Evolutionary conservation across 2,113 vertebrate genomes (phyloP).

Genomic region (Rhinolophus sinicus): DNA sequence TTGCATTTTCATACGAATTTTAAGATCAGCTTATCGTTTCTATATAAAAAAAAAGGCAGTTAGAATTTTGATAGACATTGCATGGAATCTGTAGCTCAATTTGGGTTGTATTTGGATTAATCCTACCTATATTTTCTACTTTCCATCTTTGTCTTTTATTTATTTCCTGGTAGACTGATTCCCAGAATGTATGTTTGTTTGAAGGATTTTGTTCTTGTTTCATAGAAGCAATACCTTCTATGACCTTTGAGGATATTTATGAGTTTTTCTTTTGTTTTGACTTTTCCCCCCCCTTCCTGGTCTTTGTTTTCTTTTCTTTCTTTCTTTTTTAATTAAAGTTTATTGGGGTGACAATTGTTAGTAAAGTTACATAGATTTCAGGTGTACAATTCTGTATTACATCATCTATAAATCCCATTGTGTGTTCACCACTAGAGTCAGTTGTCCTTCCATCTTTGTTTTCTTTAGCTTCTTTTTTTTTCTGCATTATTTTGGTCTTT

Average conservation of each 20-base stretch:
- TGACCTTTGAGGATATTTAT: slow-evolving; percentile 1
- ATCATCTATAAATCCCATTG: no score
- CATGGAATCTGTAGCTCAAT: background rate
- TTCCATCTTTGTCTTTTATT: slow-evolving; percentile 2
- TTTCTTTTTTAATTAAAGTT: background rate
- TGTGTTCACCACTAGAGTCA: no score
- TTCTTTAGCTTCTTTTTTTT: background rate
- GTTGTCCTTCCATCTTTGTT: background rate
- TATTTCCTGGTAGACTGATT: background rate
- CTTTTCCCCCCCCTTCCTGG: background rate
- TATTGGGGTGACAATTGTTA: no score
- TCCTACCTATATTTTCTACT: background rate
- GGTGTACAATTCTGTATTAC: no score
- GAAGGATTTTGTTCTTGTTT: slow-evolving; percentile 30
- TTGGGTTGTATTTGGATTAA: background rate
- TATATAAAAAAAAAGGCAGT: background rate
- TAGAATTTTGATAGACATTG: background rate
- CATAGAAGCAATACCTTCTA: background rate
- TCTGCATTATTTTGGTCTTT: background rate
- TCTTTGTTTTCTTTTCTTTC: background rate
- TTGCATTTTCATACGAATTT: background rate
- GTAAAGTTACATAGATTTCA: no score
- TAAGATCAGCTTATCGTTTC: background rate
- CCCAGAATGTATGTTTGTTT: background rate
- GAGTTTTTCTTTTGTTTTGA: background rate